Base-by-base conservation (phyloP, 1,140 invertebrate species). In the Zaprionus kolodkinae region DNA sequence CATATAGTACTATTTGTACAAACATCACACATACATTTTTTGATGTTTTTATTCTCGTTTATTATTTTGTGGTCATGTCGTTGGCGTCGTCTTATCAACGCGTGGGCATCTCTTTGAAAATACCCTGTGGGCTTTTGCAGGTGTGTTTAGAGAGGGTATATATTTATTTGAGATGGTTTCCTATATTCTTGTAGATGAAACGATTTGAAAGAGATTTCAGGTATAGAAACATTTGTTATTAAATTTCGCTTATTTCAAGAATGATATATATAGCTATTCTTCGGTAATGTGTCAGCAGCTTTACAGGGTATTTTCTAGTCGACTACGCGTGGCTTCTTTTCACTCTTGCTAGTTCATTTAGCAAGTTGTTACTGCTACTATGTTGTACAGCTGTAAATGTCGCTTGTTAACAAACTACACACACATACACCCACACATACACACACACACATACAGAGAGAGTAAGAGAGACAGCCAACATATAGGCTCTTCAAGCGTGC, bases 321-420 rank as follows among this genome's bases (percentile, higher is more conserved):
- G 7, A 3, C 4, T 12, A 11, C 13, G n/a, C 6, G 27, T 30
- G 1, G 27, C 3, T 0, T 5, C 3, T 25, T 25, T 7, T 9
- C 6, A 11, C 3, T n/a, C 13, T 40, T 40, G 6, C 13, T 11
- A 65, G 50, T 25, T 62, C 59, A 69, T 69, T 75, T 75, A 43
- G 54, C 60, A 59, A 33, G 68, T 72, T 59, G 38, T 60, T 76
- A 56, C 61, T 61, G 67, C 36, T 64, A 43, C 43, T 70, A 30
- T 69, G 72, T 65, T 55, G 30, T 64, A 61, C 73, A 65, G 35
- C 43, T 72, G 68, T 71, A 64, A 75, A 70, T 59, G 73, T 76
- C 43, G 57, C 72, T 57, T 56, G 50, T 45, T 40, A 43, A 30
- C 66, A 63, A 56, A 50, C 57, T 11, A 48, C 38, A 59, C 43